phyloP scores from a whole-genome alignment of 1,140 invertebrate species.

The Zophobas atratus region DNA sequence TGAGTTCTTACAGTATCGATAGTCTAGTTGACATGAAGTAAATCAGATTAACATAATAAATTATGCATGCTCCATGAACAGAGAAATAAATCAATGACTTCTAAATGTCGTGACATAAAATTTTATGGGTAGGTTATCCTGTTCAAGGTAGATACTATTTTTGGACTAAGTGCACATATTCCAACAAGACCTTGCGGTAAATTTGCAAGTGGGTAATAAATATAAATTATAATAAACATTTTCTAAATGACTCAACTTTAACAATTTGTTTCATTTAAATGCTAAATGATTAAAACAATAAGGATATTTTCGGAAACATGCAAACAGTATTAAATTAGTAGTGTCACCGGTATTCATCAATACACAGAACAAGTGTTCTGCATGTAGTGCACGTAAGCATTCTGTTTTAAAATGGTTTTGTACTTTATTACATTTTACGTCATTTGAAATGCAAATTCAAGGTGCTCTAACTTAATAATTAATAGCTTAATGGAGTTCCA shows the following conservation, averaged over 20 bases:
- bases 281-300: constrained; percentile 14
- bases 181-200: constrained; percentile 20
- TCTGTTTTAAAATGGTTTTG: constrained; percentile 3
- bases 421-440: neutral
- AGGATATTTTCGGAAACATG: constrained; percentile 5
- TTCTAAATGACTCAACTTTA: constrained; percentile 13
- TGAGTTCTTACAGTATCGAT: constrained; percentile 40
- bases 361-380: neutral
- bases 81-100: constrained; percentile 39
- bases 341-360: neutral
- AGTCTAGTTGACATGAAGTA: constrained; percentile 37
- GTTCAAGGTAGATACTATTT: neutral
- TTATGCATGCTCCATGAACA: constrained; percentile 41
- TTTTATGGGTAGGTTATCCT: neutral
- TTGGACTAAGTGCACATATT: neutral
- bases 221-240: constrained; percentile 5
- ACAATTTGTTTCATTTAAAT: constrained; percentile 14
- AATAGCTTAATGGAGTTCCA: constrained; percentile 15
- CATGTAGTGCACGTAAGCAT: neutral
- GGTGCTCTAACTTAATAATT: constrained; percentile 3
- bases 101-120: constrained; percentile 41
- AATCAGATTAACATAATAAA: constrained; percentile 42
- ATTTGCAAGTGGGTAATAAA: neutral
- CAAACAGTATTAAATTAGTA: neutral
- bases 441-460: neutral